These are phyloP conservation scores for Haliclona indistincta DNA, from an alignment of 37 sponge, comb jelly and placozoan species.

Conservation along the genomic window DNA sequence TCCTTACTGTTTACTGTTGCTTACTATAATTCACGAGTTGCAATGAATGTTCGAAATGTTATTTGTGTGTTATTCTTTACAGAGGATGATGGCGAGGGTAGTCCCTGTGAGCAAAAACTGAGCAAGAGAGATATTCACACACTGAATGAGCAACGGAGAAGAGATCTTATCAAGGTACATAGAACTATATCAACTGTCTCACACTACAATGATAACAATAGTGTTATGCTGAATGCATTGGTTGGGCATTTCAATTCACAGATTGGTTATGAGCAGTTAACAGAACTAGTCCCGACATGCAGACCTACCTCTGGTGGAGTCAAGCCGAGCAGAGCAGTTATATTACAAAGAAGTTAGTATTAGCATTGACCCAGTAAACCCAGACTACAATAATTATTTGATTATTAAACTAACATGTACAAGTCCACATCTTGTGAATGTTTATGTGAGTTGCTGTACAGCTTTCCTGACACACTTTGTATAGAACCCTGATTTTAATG, in stretches of 20 bases:
- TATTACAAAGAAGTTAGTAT: slow-evolving; percentile 70
- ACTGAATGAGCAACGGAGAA: slow-evolving; percentile 80
- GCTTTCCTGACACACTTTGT: not conserved
- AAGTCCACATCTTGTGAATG: not conserved
- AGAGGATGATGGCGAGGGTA: slow-evolving; percentile 36
- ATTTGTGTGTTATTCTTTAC: too few relatives aligned
- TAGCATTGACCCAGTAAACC: not conserved
- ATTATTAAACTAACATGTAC: not conserved
- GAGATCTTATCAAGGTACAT: slow-evolving; percentile 78
- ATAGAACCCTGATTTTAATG: not conserved
- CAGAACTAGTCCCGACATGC: slow-evolving; percentile 71
- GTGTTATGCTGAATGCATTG: not conserved
- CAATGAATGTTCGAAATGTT: too few relatives aligned
- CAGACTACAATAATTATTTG: not conserved
- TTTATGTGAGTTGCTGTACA: not conserved
- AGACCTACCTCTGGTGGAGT: slow-evolving; percentile 51
- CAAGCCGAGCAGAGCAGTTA: slow-evolving; percentile 77
- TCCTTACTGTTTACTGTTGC: too few relatives aligned
- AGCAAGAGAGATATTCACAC: slow-evolving; percentile 82
- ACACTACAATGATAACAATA: not conserved
- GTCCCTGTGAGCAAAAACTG: slow-evolving; percentile 20
- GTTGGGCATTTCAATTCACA: not conserved
- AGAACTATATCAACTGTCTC: not conserved
- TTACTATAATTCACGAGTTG: too few relatives aligned
- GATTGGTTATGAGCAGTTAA: slow-evolving; percentile 59